Conservation (phyloP, 2,797 vertebrate genomes). For the Sphenodon punctatus region DNA sequence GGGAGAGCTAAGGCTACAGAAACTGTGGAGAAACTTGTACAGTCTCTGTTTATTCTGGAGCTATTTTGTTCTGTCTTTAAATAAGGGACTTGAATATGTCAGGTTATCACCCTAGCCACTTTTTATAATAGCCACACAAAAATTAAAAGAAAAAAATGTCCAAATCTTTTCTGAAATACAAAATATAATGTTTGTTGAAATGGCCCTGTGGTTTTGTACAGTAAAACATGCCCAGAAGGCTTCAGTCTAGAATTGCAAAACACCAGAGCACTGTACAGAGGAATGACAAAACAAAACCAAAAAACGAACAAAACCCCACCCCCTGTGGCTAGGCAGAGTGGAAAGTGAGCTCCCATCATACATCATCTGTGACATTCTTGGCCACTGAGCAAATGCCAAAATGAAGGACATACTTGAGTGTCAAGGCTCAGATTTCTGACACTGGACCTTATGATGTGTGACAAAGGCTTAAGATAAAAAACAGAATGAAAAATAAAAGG, state of each 20-base stretch:
- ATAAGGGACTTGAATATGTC: not conserved
- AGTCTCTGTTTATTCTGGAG: not conserved
- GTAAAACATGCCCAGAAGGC: not conserved
- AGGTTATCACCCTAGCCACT: not conserved
- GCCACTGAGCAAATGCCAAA: not conserved
- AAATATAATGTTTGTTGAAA: not conserved
- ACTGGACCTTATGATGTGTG: not conserved
- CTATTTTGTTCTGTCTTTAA: not conserved
- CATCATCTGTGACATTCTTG: not conserved
- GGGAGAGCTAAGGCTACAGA: not conserved
- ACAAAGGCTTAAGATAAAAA: not conserved
- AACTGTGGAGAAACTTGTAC: not conserved
- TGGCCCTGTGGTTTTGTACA: not conserved
- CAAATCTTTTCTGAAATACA: not conserved
- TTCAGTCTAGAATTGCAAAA: constrained; percentile 14
- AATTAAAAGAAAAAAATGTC: constrained; percentile 1
- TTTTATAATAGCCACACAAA: not conserved
- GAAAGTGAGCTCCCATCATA: not conserved
- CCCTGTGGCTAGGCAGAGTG: not conserved
- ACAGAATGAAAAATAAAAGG: constrained; percentile 11
- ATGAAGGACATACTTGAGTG: not conserved
- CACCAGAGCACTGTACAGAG: not conserved
- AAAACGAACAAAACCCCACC: too few relatives aligned
- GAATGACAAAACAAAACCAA: constrained; percentile 27
- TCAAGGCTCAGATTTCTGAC: not conserved